Percentiles rank a stretch among this genome's conserved stretches.
Conservation (phyloP, 2,113 vertebrate species). For the Xiphophorus maculatus region DNA sequence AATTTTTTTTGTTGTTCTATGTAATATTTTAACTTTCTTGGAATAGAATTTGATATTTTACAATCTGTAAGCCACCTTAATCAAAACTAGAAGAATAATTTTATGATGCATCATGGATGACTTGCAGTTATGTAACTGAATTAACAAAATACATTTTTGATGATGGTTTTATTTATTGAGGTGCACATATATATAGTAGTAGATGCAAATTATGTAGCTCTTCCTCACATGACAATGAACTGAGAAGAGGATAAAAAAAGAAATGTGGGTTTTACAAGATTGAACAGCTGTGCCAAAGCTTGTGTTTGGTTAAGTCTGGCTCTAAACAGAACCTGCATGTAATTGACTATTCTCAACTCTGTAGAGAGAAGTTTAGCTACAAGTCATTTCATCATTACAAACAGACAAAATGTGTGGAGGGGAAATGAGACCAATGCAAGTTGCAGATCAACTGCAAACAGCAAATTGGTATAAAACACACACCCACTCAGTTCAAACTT, state of each 20-base stretch:
- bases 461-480: too few relatives aligned
- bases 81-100: background rate
- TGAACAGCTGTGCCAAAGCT: background rate
- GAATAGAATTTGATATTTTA: background rate
- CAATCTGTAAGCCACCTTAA: background rate
- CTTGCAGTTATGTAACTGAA: background rate
- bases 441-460: too few relatives aligned
- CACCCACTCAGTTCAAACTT: too few relatives aligned
- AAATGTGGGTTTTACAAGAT: background rate
- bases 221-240: background rate
- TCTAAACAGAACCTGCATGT: background rate
- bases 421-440: background rate
- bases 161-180: background rate
- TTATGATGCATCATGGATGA: background rate
- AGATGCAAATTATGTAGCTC: background rate
- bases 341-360: background rate
- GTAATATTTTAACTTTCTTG: too few relatives aligned
- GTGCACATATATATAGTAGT: background rate
- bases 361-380: background rate
- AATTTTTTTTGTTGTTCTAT: too few relatives aligned
- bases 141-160: background rate
- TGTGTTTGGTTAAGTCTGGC: background rate
- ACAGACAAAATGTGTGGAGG: too few relatives aligned
- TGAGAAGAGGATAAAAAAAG: conserved; percentile 10
- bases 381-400: background rate